Evolutionary conservation across 2,888 invertebrate genomes (phyloP).

Genomic region (Ectemnius cavifrons): DNA sequence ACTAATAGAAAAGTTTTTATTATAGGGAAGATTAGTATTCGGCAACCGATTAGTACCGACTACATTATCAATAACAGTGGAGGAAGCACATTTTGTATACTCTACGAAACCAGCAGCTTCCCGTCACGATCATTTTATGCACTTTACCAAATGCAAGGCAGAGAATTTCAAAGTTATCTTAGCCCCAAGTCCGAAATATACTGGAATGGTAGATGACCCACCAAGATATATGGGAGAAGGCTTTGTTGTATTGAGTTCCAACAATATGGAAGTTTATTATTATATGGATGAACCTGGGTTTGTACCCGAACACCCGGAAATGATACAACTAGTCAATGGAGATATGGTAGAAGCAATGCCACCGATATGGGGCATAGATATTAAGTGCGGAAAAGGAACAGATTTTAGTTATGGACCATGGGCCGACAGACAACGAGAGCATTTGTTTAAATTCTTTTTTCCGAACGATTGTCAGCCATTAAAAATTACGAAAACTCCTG

Average conservation of each 20-base stretch:
- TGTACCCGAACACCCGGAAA: conserved; percentile 94
- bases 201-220: conserved; percentile 95
- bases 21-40: conserved; percentile 92
- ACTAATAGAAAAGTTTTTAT: conserved; percentile 4
- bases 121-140: conserved; percentile 95
- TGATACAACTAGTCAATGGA: conserved; percentile 93
- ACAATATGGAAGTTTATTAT: conserved; percentile 95
- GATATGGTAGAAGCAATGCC: conserved; percentile 95
- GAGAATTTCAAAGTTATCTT: conserved; percentile 97
- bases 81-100: conserved; percentile 96
- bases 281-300: conserved; percentile 98
- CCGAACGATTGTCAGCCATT: conserved; percentile 91
- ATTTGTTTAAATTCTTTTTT: conserved; percentile 97
- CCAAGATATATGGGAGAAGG: conserved; percentile 99
- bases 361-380: conserved; percentile 97
- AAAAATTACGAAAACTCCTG: conserved; percentile 88
- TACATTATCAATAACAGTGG: conserved; percentile 93
- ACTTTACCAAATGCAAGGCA: conserved; percentile 95
- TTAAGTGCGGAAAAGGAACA: conserved; percentile 95
- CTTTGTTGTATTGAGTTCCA: conserved; percentile 97
- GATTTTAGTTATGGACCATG: conserved; percentile 99
- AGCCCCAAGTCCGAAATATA: conserved; percentile 97
- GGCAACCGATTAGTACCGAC: conserved; percentile 97
- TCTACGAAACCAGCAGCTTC: conserved; percentile 97
- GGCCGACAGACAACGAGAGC: conserved; percentile 98